A percentile compares a stretch with the other conserved stretches of the same genome.
These are phyloP conservation scores for Coendou prehensilis DNA, from an alignment of 2,797 vertebrate genomes.

Conservation along the genomic window DNA sequence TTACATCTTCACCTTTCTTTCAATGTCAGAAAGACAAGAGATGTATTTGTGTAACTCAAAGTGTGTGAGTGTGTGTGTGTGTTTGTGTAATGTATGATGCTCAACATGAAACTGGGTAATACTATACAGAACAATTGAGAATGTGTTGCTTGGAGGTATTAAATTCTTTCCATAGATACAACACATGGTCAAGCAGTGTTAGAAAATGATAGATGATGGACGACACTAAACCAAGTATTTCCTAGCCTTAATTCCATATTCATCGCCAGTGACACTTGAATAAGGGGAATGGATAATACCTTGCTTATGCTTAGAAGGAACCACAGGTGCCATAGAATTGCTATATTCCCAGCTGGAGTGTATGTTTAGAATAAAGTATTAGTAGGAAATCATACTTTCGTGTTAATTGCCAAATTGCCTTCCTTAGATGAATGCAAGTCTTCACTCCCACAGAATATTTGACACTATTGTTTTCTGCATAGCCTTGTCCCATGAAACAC, in stretches of 20 bases:
- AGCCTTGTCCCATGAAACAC: not conserved
- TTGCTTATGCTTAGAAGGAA: not conserved
- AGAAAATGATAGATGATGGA: not conserved
- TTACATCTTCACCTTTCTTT: conserved; percentile 39
- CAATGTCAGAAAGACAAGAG: not conserved
- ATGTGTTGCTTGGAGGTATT: not conserved
- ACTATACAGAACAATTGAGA: not conserved
- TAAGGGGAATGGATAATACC: not conserved
- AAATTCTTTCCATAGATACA: not conserved
- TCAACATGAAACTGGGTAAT: not conserved
- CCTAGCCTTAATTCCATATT: not conserved
- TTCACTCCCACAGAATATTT: not conserved
- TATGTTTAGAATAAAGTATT: not conserved
- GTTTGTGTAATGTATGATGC: not conserved
- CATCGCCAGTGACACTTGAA: not conserved
- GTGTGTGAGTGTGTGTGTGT: not conserved
- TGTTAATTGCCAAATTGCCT: not conserved
- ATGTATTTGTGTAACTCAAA: not conserved
- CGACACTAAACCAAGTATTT: not conserved
- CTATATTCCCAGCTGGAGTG: no score
- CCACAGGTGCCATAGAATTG: not conserved
- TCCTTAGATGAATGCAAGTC: not conserved
- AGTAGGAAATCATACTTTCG: not conserved
- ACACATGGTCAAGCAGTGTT: not conserved
- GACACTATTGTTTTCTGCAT: not conserved